Conservation (phyloP, 2,113 vertebrate species). For the Scartelaos histophorus region DNA sequence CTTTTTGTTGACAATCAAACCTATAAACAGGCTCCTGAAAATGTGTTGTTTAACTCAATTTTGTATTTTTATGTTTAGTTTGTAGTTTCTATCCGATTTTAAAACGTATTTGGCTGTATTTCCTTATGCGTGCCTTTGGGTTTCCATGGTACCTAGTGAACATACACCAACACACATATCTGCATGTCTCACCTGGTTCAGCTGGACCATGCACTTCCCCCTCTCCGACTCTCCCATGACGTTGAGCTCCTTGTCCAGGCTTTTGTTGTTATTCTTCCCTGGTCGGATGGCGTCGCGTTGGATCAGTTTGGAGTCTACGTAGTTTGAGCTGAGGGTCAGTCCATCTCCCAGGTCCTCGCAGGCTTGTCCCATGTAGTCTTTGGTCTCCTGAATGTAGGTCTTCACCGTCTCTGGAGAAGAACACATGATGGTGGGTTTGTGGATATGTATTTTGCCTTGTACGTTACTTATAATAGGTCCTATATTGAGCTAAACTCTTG, state of each 20-base stretch:
- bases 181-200: slow-evolving; percentile 71
- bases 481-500: too few species aligned
- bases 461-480: background rate
- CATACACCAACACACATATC: too few species aligned
- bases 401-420: slow-evolving; percentile 77
- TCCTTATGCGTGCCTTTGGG: too few species aligned
- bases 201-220: slow-evolving; percentile 57
- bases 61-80: too few species aligned
- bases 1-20: too few species aligned
- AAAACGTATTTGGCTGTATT: too few species aligned
- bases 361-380: slow-evolving; percentile 61
- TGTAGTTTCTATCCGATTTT: too few species aligned
- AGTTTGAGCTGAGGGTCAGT: slow-evolving; percentile 68
- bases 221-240: slow-evolving; percentile 75
- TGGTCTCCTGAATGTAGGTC: slow-evolving; percentile 70
- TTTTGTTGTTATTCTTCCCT: slow-evolving; percentile 76
- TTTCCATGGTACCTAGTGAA: too few species aligned
- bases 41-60: too few species aligned
- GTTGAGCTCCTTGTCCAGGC: slow-evolving; percentile 80
- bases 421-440: background rate
- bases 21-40: too few species aligned
- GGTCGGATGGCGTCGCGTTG: slow-evolving; percentile 71
- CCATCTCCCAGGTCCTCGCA: slow-evolving; percentile 66
- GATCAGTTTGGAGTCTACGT: slow-evolving; percentile 77
- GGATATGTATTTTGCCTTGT: too few species aligned